These are phyloP conservation scores for Tapera naevia DNA, from an alignment of 2,797 vertebrate genomes.

Conservation along the genomic window DNA sequence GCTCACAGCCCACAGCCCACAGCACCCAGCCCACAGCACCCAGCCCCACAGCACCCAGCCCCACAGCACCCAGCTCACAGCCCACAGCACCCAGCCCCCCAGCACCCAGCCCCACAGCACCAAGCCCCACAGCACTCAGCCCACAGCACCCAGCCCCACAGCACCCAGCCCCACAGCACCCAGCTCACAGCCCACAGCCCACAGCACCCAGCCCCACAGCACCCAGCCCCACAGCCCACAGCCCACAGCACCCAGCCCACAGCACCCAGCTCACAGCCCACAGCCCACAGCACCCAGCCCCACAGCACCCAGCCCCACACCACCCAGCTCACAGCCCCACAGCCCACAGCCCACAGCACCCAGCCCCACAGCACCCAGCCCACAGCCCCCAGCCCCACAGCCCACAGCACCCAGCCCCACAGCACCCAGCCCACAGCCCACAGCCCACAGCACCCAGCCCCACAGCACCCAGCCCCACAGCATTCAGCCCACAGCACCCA, in stretches of 20 bases:
- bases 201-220: too few species aligned
- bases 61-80: too few species aligned
- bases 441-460: neutral
- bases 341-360: neutral
- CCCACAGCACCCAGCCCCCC: neutral
- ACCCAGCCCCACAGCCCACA: neutral
- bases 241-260: neutral
- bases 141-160: neutral
- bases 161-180: neutral
- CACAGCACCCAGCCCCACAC: neutral
- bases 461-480: neutral
- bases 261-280: neutral
- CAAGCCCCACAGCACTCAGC: too few species aligned
- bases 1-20: too few species aligned
- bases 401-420: neutral
- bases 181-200: too few species aligned
- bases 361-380: too few species aligned
- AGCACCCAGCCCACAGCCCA: neutral
- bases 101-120: neutral
- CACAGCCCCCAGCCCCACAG: neutral
- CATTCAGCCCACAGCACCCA: too few species aligned
- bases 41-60: neutral
- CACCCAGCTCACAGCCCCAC: too few species aligned
- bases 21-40: too few species aligned
- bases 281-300: neutral